phyloP scores from a whole-genome alignment of 2,888 invertebrate species.

The Drosophila borborema region DNA sequence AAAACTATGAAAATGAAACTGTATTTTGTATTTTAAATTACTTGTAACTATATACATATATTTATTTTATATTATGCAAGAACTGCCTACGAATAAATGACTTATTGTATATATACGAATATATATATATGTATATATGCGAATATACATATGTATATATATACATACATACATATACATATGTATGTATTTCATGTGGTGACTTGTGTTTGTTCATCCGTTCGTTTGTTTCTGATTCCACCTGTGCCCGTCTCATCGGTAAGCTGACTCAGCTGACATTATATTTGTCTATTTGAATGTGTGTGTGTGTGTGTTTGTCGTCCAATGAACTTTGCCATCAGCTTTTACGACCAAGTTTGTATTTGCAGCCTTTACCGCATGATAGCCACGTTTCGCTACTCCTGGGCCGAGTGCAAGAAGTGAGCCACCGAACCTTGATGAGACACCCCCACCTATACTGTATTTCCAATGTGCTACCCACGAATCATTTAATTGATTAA shows the following conservation, averaged over 20 bases:
- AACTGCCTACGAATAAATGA: constrained; percentile 81
- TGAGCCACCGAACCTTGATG: constrained; percentile 42
- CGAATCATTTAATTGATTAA: constrained; percentile 40
- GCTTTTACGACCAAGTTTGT: constrained; percentile 61
- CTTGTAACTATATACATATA: constrained; percentile 80
- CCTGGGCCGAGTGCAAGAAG: constrained; percentile 74
- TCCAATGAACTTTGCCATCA: constrained; percentile 38
- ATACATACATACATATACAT: constrained; percentile 70
- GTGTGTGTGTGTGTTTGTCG: constrained; percentile 29
- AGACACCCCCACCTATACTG: constrained; percentile 31
- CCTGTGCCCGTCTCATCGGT: constrained; percentile 19
- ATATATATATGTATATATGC: constrained; percentile 61
- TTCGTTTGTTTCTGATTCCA: constrained; percentile 15
- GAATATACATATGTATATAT: constrained; percentile 67
- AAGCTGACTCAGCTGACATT: constrained; percentile 29
- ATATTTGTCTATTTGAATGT: constrained; percentile 21
- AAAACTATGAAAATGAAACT: constrained; percentile 75
- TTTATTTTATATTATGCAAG: constrained; percentile 81
- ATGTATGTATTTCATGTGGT: constrained; percentile 34
- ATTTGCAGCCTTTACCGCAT: constrained; percentile 80
- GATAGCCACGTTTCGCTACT: constrained; percentile 77
- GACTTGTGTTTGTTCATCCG: constrained; percentile 38
- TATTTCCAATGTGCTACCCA: constrained; percentile 26
- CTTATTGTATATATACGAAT: constrained; percentile 75
- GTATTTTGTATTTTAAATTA: constrained; percentile 81